phyloP scores from a whole-genome alignment of 2,113 vertebrate genomes.

The Plotosus lineatus region DNA sequence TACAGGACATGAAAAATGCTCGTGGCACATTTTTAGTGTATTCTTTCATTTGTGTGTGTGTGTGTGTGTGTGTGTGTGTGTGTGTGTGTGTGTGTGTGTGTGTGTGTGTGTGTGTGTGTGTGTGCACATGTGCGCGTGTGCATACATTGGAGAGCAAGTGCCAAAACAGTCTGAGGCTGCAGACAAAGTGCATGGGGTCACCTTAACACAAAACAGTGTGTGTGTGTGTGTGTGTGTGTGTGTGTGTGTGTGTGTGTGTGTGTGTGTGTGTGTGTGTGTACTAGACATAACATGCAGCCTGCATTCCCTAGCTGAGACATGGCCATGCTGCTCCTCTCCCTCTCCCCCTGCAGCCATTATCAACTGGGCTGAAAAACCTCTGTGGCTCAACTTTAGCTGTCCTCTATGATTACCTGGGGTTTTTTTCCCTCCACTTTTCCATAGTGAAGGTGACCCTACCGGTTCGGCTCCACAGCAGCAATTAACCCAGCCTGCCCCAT shows the following conservation, averaged over 20 bases:
- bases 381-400: conserved; percentile 53
- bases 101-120: conserved; percentile 38
- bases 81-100: conserved; percentile 42
- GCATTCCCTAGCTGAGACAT: conserved; percentile 68
- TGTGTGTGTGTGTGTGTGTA: no score
- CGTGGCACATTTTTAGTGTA: conserved; percentile 25
- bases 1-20: conserved; percentile 45
- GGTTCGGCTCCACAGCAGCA: conserved; percentile 68
- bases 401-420: conserved; percentile 59
- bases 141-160: conserved; percentile 58
- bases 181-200: conserved; percentile 72
- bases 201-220: conserved; percentile 77
- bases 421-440: conserved; percentile 40
- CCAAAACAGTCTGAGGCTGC: conserved; percentile 51
- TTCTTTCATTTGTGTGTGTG: conserved; percentile 41
- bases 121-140: conserved; percentile 28
- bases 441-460: conserved; percentile 63
- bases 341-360: conserved; percentile 54
- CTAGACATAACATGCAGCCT: conserved; percentile 85
- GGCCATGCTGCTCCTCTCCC: conserved; percentile 48
- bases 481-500: conserved; percentile 68
- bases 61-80: conserved; percentile 39
- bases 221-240: no score
- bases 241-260: no score
- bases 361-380: conserved; percentile 52